phyloP scores from a whole-genome alignment of 2,888 invertebrate genomes.

The Dorcus hopei region DNA sequence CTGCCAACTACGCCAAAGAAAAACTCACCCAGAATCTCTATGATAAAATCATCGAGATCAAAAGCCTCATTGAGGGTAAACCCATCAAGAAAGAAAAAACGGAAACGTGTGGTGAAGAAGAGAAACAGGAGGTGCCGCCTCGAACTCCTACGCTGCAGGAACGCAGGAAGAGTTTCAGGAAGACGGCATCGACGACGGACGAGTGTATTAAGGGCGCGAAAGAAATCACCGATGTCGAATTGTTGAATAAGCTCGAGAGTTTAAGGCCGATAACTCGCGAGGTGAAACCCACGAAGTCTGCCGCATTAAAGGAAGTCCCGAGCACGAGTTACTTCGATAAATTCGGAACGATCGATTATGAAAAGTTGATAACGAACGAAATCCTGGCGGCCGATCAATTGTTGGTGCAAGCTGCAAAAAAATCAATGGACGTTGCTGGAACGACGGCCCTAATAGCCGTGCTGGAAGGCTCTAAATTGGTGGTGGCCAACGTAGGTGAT shows the following conservation, averaged over 20 bases:
- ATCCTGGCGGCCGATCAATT: slow-evolving; percentile 80
- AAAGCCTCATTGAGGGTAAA: slow-evolving; percentile 63
- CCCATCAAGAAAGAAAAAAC: slow-evolving; percentile 27
- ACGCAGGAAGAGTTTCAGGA: slow-evolving; percentile 65
- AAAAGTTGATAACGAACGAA: slow-evolving; percentile 80
- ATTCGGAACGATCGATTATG: slow-evolving; percentile 74
- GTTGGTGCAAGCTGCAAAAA: slow-evolving; percentile 79
- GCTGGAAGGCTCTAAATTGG: slow-evolving; percentile 74
- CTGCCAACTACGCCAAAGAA: slow-evolving; percentile 88
- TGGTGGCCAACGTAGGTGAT: slow-evolving; percentile 96
- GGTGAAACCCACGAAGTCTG: slow-evolving; percentile 53
- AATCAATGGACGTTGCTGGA: slow-evolving; percentile 73
- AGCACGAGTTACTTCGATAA: slow-evolving; percentile 65
- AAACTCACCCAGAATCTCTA: slow-evolving; percentile 78
- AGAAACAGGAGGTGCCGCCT: slow-evolving; percentile 47
- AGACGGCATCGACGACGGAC: slow-evolving; percentile 56
- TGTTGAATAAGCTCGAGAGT: slow-evolving; percentile 64
- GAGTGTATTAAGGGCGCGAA: slow-evolving; percentile 49
- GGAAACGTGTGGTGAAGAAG: slow-evolving; percentile 32
- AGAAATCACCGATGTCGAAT: slow-evolving; percentile 66
- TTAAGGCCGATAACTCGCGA: slow-evolving; percentile 60
- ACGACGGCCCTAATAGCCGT: slow-evolving; percentile 91
- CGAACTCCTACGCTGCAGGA: slow-evolving; percentile 49
- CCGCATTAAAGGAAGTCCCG: slow-evolving; percentile 49
- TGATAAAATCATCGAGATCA: slow-evolving; percentile 71